Evolutionary conservation across 1,140 invertebrate species (phyloP).

Genomic region (Drosophila kikkawai): DNA sequence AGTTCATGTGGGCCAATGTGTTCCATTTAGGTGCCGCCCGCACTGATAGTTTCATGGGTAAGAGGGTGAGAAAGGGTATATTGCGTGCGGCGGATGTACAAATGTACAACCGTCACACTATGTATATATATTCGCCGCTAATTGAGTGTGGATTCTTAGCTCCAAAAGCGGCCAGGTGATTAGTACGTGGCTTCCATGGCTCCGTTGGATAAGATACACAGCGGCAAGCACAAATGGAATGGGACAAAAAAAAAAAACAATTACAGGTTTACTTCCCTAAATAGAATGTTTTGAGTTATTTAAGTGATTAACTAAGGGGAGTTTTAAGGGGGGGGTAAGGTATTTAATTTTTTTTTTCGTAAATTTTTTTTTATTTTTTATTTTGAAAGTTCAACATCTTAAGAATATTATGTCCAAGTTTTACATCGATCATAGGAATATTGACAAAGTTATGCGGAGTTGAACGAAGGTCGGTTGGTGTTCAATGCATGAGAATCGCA

Average conservation of each 20-base stretch:
- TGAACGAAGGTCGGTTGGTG: too few species aligned
- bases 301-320: not conserved
- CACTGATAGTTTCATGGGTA: conserved; percentile 13
- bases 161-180: conserved; percentile 64
- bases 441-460: too few species aligned
- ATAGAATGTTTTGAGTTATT: not conserved
- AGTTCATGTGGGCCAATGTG: conserved; percentile 49
- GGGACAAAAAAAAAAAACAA: conserved; percentile 11
- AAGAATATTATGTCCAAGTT: too few species aligned
- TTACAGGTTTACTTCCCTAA: conserved; percentile 3
- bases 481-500: too few species aligned
- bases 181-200: conserved; percentile 63
- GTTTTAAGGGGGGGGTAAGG: too few species aligned
- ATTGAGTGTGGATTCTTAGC: conserved; percentile 46
- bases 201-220: conserved; percentile 42
- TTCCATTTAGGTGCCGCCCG: conserved; percentile 59
- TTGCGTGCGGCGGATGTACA: conserved; percentile 53
- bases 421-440: too few species aligned
- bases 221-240: not conserved
- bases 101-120: conserved; percentile 28
- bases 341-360: too few species aligned
- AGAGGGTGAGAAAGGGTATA: conserved; percentile 3
- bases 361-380: too few species aligned
- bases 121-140: conserved; percentile 24
- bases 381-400: too few species aligned